These are phyloP conservation scores for Hydrozoanthus tunicans DNA, from an alignment of 64 coral and sea anemone species.

Conservation along the genomic window DNA sequence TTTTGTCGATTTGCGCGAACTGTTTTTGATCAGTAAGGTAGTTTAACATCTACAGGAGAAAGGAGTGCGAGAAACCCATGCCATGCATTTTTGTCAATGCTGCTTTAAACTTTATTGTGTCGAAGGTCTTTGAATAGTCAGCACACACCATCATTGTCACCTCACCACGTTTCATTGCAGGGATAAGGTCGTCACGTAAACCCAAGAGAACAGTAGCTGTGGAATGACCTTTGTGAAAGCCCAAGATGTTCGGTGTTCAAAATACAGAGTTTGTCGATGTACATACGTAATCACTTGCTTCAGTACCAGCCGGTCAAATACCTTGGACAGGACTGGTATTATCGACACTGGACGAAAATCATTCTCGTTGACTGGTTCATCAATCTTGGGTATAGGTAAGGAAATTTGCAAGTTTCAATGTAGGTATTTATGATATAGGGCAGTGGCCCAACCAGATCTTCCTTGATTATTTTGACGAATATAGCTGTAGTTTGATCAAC, in stretches of 20 bases:
- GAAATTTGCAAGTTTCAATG: not conserved
- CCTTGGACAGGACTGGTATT: not conserved
- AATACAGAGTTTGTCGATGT: not conserved
- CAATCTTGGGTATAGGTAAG: not conserved
- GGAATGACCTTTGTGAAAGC: not conserved
- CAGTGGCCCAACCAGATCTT: not conserved
- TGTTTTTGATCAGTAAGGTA: too few relatives aligned
- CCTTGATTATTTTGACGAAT: not conserved
- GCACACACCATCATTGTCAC: not conserved
- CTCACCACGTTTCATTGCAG: not conserved
- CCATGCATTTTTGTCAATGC: not conserved
- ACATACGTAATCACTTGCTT: not conserved
- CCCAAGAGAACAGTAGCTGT: not conserved
- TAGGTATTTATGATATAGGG: not conserved
- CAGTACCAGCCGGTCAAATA: not conserved
- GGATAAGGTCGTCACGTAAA: not conserved
- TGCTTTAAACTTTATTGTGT: not conserved
- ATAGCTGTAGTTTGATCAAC: not conserved
- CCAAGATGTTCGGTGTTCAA: not conserved
- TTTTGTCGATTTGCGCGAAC: too few relatives aligned
- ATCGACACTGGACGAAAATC: not conserved
- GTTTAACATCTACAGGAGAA: not conserved
- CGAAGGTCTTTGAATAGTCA: not conserved
- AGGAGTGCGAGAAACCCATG: not conserved
- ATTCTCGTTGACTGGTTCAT: not conserved